Percentiles rank a stretch among this genome's conserved stretches.
Conservation (phyloP, 1,140 invertebrate species). For the Propsilocerus akamusi region DNA sequence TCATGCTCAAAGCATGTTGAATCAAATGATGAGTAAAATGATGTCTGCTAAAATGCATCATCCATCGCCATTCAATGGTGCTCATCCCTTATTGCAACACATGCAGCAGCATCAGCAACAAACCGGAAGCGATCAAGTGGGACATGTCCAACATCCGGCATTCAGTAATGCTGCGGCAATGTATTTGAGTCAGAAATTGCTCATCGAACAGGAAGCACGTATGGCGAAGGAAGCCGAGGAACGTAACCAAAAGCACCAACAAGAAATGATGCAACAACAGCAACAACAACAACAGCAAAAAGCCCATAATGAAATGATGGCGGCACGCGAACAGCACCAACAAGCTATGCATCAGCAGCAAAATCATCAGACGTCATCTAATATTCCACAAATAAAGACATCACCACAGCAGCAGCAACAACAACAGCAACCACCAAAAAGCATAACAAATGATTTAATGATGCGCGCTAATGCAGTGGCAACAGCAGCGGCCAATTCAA, state of each 20-base stretch:
- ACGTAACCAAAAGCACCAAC: slow-evolving; percentile 31
- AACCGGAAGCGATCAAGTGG: slow-evolving; percentile 15
- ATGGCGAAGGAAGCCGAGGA: slow-evolving; percentile 43
- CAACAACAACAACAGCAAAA: slow-evolving; percentile 25
- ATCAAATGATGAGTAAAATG: slow-evolving; percentile 51
- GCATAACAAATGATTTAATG: slow-evolving; percentile 27
- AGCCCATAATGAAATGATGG: slow-evolving; percentile 7
- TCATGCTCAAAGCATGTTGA: slow-evolving; percentile 35
- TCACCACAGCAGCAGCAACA: slow-evolving; percentile 31
- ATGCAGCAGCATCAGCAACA: slow-evolving; percentile 31
- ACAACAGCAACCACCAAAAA: slow-evolving; percentile 27
- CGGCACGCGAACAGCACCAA: not conserved
- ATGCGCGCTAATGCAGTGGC: slow-evolving; percentile 33
- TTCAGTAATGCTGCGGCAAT: slow-evolving; percentile 49
- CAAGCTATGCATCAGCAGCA: not conserved
- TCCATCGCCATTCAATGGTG: slow-evolving; percentile 31
- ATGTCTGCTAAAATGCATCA: slow-evolving; percentile 41
- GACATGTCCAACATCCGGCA: slow-evolving; percentile 28
- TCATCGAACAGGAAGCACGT: slow-evolving; percentile 54
- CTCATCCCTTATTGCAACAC: slow-evolving; percentile 32
- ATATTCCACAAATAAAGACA: not conserved
- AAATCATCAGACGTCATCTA: not conserved
- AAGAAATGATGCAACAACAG: slow-evolving; percentile 28
- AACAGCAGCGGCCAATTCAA: slow-evolving; percentile 20
- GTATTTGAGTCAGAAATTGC: slow-evolving; percentile 54